Conservation (phyloP, 2,113 vertebrate species). For the Protobothrops mucrosquamatus region DNA sequence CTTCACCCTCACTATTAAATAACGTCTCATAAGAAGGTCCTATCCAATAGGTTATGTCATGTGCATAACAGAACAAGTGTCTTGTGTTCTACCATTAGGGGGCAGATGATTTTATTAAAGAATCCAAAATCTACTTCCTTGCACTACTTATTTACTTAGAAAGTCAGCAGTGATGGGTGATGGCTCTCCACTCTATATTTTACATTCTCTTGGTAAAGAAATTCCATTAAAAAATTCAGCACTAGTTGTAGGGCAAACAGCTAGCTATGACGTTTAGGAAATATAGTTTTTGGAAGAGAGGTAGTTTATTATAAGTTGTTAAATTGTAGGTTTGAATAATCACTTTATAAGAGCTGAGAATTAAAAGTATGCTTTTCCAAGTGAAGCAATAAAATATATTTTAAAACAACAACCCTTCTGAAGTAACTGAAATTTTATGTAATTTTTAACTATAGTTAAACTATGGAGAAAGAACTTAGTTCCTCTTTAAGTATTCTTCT, state of each 20-base stretch:
- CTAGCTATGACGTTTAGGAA: not conserved
- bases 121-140: not conserved
- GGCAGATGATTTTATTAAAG: not conserved
- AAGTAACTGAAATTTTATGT: slow-evolving; percentile 44
- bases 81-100: not conserved
- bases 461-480: not conserved
- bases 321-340: not conserved
- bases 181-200: not conserved
- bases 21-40: not conserved
- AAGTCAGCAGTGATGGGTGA: not conserved
- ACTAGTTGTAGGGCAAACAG: not conserved
- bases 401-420: slow-evolving; percentile 28
- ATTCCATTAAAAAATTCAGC: not conserved
- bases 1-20: not conserved
- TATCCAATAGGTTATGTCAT: not conserved
- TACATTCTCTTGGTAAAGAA: not conserved
- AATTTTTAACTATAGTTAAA: not conserved
- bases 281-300: not conserved
- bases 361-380: not conserved
- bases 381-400: not conserved
- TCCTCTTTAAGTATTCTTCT: not conserved
- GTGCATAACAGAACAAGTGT: not conserved
- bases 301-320: not conserved
- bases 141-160: not conserved
- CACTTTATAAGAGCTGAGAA: not conserved